Evolutionary conservation across 2,113 vertebrate genomes (phyloP).

Genomic region (Silurus meridionalis): DNA sequence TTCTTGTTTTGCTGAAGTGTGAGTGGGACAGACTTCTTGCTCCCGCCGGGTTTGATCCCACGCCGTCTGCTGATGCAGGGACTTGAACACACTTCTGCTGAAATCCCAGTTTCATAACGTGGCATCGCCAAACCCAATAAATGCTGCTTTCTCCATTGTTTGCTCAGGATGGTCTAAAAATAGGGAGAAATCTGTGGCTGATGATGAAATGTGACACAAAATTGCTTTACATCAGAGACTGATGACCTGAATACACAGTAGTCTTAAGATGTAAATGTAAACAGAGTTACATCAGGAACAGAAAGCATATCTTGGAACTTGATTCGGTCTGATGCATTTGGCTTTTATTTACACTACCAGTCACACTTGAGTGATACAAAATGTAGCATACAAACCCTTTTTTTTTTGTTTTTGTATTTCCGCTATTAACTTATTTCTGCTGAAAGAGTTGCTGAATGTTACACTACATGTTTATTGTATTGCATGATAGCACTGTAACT

Average conservation of each 20-base stretch:
- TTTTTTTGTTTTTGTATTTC: not conserved
- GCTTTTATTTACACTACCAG: not conserved
- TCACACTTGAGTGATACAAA: not conserved
- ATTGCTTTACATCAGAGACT: not conserved
- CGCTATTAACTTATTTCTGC: not conserved
- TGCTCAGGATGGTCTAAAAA: not conserved
- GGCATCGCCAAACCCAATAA: not conserved
- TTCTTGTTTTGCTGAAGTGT: constrained; percentile 32
- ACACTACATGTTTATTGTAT: constrained; percentile 17
- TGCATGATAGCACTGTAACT: constrained; percentile 19
- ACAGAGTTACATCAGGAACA: not conserved
- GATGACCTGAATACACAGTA: not conserved
- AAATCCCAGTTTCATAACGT: constrained; percentile 25
- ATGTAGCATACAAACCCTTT: not conserved
- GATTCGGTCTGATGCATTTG: not conserved
- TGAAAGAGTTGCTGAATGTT: constrained; percentile 8
- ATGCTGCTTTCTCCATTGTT: not conserved
- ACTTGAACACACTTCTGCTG: constrained; percentile 19
- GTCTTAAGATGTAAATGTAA: not conserved
- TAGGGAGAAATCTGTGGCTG: not conserved
- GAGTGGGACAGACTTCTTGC: constrained; percentile 23
- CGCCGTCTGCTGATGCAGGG: constrained; percentile 20
- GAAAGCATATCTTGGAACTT: not conserved
- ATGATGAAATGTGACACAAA: not conserved
- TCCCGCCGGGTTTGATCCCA: constrained; percentile 21